phyloP scores from a whole-genome alignment of 2,888 invertebrate species.

The Taenaris catops region DNA sequence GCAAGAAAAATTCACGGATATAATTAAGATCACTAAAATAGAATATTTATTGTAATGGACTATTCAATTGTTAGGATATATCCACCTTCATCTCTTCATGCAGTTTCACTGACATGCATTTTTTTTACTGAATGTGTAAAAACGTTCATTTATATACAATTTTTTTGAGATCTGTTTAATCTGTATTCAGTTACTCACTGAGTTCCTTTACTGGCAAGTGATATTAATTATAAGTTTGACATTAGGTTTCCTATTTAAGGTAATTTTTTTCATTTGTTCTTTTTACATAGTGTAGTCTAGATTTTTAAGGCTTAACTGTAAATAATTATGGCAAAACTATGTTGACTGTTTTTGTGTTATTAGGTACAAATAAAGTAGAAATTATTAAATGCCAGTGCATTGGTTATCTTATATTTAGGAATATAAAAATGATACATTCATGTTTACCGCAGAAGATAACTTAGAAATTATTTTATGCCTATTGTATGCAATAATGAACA shows the following conservation, averaged over 20 bases:
- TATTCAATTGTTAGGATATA: too few species aligned
- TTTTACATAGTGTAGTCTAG: constrained; percentile 13
- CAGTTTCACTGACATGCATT: background rate
- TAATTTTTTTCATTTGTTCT: constrained; percentile 5
- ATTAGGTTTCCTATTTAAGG: constrained; percentile 32
- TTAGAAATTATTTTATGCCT: too few species aligned
- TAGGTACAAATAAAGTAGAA: too few species aligned
- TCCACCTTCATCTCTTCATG: too few species aligned
- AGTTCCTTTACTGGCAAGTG: constrained; percentile 73
- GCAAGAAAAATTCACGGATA: too few species aligned
- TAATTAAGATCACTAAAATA: too few species aligned
- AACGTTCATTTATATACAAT: constrained; percentile 20
- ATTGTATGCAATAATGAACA: too few species aligned
- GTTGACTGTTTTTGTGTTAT: too few species aligned
- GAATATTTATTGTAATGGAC: too few species aligned
- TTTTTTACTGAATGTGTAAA: background rate
- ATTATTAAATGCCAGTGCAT: background rate
- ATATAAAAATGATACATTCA: too few species aligned
- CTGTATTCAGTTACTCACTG: constrained; percentile 35
- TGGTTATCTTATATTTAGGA: background rate
- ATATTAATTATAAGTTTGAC: constrained; percentile 63
- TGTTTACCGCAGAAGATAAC: too few species aligned
- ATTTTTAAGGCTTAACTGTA: constrained; percentile 17
- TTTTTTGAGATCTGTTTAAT: constrained; percentile 39
- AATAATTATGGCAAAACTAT: constrained; percentile 1